These are phyloP conservation scores for Aspidapion aeneum DNA, from an alignment of 2,888 invertebrate species.

Conservation along the genomic window DNA sequence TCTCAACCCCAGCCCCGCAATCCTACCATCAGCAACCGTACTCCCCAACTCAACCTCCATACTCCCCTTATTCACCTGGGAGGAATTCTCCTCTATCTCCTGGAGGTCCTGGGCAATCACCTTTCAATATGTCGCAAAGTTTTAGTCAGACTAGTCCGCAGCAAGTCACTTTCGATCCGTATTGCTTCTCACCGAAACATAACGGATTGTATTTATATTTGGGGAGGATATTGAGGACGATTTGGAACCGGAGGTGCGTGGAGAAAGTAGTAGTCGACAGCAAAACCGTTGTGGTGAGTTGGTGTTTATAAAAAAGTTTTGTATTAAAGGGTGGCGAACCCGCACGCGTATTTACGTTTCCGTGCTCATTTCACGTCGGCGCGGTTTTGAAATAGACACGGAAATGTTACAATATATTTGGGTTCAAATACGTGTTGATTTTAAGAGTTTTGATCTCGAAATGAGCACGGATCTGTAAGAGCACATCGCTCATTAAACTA, in stretches of 20 bases:
- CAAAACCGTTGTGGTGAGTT: constrained; percentile 58
- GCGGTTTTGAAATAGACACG: too few species aligned
- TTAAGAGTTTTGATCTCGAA: too few species aligned
- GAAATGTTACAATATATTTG: too few species aligned
- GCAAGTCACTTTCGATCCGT: constrained; percentile 30
- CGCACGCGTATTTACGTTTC: too few species aligned
- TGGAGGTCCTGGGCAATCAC: neutral
- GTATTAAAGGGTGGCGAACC: too few species aligned
- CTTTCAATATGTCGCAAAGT: constrained; percentile 8
- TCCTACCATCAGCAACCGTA: neutral
- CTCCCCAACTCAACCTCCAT: neutral
- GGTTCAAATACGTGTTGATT: too few species aligned
- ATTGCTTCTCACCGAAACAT: constrained; percentile 73
- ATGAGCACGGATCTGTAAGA: too few species aligned
- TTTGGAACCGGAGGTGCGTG: constrained; percentile 83
- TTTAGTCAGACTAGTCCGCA: constrained; percentile 15
- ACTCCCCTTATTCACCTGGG: neutral
- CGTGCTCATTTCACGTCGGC: too few species aligned
- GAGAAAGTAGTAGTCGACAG: constrained; percentile 54
- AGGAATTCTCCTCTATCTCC: constrained; percentile 24
- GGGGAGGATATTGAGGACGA: constrained; percentile 78
- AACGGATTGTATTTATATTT: constrained; percentile 92
- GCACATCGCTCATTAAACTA: too few species aligned
- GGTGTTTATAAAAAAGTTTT: neutral
- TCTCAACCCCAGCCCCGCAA: constrained; percentile 42